Percentiles rank a stretch among this genome's conserved stretches.
Conservation (phyloP, 2,113 vertebrate species). For the Ochotona princeps region DNA sequence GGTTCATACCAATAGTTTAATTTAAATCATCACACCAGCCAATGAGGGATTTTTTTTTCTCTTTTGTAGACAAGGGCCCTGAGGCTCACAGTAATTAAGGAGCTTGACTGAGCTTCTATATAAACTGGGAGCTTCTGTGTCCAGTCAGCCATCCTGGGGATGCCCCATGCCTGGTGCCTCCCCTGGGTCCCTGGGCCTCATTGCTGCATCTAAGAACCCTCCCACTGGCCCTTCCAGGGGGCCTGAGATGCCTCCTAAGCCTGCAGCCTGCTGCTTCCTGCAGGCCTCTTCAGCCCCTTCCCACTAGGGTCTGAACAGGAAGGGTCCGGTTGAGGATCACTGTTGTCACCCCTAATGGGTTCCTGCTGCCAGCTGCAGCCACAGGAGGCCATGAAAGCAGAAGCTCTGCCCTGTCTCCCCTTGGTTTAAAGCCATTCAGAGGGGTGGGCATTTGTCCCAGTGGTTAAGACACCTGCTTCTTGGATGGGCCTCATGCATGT, state of each 20-base stretch:
- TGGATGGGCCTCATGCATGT: no score
- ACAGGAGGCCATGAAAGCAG: background rate
- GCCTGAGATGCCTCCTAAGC: background rate
- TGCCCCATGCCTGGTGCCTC: rapidly evolving
- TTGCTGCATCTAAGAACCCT: no score
- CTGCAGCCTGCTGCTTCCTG: background rate
- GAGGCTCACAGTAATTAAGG: slow-evolving; percentile 6
- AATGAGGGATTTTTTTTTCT: slow-evolving; percentile 34
- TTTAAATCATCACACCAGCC: slow-evolving; percentile 52
- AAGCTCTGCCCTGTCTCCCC: background rate
- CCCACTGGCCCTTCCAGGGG: background rate
- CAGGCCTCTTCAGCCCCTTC: background rate
- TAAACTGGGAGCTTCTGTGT: background rate
- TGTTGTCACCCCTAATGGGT: background rate
- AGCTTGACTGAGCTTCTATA: background rate
- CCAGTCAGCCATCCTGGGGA: background rate
- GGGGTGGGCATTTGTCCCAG: no score
- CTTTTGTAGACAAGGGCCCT: slow-evolving; percentile 37
- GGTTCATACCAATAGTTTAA: slow-evolving; percentile 48
- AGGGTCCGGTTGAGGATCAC: background rate
- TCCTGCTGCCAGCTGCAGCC: background rate
- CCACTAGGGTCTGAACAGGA: no score
- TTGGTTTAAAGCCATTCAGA: no score
- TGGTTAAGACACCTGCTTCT: no score
- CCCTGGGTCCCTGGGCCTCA: rapidly evolving